Conservation (phyloP, 2,797 vertebrate genomes). For the Nannoperca obscura region DNA sequence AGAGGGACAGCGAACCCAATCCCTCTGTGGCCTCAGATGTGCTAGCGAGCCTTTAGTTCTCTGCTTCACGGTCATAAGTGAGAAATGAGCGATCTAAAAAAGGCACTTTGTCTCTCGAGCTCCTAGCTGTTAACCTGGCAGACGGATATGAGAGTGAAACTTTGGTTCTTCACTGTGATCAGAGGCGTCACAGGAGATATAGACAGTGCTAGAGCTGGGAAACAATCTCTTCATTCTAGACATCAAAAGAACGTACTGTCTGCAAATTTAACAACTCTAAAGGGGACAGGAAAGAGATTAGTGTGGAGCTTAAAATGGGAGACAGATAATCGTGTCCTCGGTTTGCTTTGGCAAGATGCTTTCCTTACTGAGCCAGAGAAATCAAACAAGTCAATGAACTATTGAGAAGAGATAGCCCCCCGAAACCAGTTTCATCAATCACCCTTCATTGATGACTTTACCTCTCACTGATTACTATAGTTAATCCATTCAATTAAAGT, state of each 20-base stretch:
- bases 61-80: conserved; percentile 10
- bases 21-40: conserved; percentile 25
- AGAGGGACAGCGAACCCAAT: conserved; percentile 25
- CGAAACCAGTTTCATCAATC: conserved; percentile 43
- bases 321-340: conserved; percentile 59
- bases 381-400: conserved; percentile 61
- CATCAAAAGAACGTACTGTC: conserved; percentile 58
- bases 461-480: conserved; percentile 28
- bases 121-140: conserved; percentile 54
- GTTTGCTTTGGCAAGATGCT: conserved; percentile 63
- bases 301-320: conserved; percentile 58
- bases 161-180: conserved; percentile 32
- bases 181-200: conserved; percentile 26
- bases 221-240: conserved; percentile 53
- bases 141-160: conserved; percentile 13
- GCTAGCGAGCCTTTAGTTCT: conserved; percentile 14
- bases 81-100: conserved; percentile 31
- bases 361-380: conserved; percentile 43
- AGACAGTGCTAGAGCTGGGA: conserved; percentile 34
- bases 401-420: conserved; percentile 37
- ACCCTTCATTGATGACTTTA: conserved; percentile 35
- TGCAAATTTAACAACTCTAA: conserved; percentile 48
- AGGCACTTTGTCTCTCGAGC: conserved; percentile 38
- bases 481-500: conserved; percentile 21
- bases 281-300: conserved; percentile 65